Conservation (phyloP, 2,113 vertebrate genomes). For the Aptenodytes forsteri region DNA sequence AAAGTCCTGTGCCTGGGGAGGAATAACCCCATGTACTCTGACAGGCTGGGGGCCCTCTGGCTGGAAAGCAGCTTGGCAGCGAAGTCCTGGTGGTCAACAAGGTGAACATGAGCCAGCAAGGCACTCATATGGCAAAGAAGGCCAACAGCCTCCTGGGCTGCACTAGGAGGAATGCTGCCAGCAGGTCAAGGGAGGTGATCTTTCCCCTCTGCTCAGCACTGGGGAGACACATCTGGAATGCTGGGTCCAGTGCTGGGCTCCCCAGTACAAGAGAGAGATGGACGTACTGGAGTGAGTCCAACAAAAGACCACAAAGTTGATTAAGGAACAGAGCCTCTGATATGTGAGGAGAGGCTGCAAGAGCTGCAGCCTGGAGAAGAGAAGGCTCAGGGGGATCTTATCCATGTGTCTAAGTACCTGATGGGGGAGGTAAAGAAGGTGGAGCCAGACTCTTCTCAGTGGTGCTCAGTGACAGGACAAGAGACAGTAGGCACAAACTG, state of each 20-base stretch:
- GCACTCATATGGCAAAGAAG: background rate
- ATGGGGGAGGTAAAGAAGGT: background rate
- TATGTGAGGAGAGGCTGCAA: background rate
- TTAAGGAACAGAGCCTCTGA: background rate
- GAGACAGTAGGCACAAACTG: background rate
- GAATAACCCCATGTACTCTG: background rate
- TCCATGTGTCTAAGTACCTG: background rate
- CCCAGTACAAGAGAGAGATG: no score
- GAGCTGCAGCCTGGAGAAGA: background rate
- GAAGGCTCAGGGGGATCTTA: background rate
- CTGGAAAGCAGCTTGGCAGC: background rate
- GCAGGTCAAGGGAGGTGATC: background rate
- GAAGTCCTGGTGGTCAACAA: background rate
- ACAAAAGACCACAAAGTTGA: no score
- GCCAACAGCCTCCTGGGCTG: background rate
- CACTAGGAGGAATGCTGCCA: background rate
- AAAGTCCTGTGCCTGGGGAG: background rate
- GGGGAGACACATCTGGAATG: background rate
- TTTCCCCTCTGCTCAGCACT: background rate
- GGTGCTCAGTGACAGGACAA: background rate
- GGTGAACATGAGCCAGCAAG: background rate
- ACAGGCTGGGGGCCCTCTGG: background rate
- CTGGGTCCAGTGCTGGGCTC: background rate
- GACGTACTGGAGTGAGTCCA: no score
- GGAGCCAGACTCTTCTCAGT: background rate